These are phyloP conservation scores for Hedychridium roseum DNA, from an alignment of 2,888 invertebrate genomes.

Conservation along the genomic window DNA sequence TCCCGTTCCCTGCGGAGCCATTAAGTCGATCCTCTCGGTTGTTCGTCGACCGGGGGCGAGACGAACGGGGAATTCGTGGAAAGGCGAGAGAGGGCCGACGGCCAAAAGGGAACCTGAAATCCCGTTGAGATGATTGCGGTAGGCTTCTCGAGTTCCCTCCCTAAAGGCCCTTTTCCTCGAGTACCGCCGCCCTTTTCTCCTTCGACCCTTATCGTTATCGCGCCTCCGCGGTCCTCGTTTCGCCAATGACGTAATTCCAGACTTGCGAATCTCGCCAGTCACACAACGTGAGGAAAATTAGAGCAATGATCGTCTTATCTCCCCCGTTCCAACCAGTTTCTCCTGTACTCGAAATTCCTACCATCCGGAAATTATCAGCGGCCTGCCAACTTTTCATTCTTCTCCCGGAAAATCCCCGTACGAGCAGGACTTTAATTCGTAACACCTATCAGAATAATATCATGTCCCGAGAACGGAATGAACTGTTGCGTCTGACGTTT, in stretches of 20 bases:
- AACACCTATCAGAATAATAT: no score
- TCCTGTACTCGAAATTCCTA: no score
- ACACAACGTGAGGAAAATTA: no score
- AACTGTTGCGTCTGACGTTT: no score
- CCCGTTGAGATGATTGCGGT: slow-evolving; percentile 51
- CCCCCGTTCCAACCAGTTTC: no score
- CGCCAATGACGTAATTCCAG: slow-evolving; percentile 25
- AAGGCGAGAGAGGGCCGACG: slow-evolving; percentile 10
- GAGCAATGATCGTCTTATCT: no score
- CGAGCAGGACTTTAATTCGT: no score
- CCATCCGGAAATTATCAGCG: no score
- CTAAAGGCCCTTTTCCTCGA: slow-evolving; percentile 32
- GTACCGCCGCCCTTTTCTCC: slow-evolving; percentile 30
- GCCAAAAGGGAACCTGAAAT: slow-evolving; percentile 37
- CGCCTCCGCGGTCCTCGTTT: slow-evolving; percentile 26
- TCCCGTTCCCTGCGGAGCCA: slow-evolving; percentile 39
- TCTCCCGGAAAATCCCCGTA: no score
- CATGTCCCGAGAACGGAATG: no score
- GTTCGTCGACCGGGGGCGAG: slow-evolving; percentile 8
- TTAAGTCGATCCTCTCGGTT: slow-evolving; percentile 43
- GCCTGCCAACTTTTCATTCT: no score
- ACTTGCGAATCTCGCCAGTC: no score
- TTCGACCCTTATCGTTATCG: slow-evolving; percentile 30
- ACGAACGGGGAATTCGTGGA: not conserved
- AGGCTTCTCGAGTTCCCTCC: slow-evolving; percentile 32